A percentile compares a stretch with the other conserved stretches of the same genome.
These are phyloP conservation scores for Capitella teleta DNA, from an alignment of 1,140 invertebrate species.

Conservation along the genomic window DNA sequence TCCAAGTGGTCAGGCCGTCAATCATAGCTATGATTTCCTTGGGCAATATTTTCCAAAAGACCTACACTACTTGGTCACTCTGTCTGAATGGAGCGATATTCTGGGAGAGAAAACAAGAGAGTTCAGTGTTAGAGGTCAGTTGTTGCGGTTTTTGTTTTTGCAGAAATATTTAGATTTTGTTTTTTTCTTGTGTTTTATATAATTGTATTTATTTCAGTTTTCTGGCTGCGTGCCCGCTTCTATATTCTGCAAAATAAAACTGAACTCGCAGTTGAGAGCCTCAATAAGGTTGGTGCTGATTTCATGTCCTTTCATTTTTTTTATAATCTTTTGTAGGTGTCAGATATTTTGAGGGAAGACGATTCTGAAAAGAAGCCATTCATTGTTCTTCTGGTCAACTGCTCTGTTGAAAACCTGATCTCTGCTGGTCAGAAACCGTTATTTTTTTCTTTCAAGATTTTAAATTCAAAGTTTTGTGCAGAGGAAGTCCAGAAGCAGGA, in stretches of 20 bases:
- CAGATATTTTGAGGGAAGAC: too few relatives aligned
- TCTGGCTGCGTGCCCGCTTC: slow-evolving; percentile 30
- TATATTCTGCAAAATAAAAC: slow-evolving; percentile 23
- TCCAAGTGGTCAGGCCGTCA: background rate
- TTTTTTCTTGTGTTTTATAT: background rate
- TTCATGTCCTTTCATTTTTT: too few relatives aligned
- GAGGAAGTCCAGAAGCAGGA: slow-evolving; percentile 23
- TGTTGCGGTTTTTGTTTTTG: too few relatives aligned
- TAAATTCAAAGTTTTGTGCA: slow-evolving; percentile 7
- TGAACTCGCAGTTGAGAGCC: slow-evolving; percentile 24
- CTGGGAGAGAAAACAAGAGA: slow-evolving; percentile 17
- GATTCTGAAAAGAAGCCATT: too few relatives aligned
- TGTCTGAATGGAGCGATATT: slow-evolving; percentile 18
- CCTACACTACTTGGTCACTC: slow-evolving; percentile 21
- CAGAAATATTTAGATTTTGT: too few relatives aligned
- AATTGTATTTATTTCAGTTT: slow-evolving; percentile 29
- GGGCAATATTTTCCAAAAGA: slow-evolving; percentile 22
- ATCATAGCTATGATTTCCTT: slow-evolving; percentile 12
- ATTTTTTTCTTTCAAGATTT: too few relatives aligned
- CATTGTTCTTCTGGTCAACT: too few relatives aligned
- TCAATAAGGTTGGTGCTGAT: slow-evolving; percentile 24
- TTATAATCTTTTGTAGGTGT: too few relatives aligned
- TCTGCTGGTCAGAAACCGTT: too few relatives aligned
- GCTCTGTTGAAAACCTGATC: too few relatives aligned
- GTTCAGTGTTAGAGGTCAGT: slow-evolving; percentile 20